Base-by-base conservation (phyloP, 2,888 invertebrate species). In the Troglohyphantes excavatus region DNA sequence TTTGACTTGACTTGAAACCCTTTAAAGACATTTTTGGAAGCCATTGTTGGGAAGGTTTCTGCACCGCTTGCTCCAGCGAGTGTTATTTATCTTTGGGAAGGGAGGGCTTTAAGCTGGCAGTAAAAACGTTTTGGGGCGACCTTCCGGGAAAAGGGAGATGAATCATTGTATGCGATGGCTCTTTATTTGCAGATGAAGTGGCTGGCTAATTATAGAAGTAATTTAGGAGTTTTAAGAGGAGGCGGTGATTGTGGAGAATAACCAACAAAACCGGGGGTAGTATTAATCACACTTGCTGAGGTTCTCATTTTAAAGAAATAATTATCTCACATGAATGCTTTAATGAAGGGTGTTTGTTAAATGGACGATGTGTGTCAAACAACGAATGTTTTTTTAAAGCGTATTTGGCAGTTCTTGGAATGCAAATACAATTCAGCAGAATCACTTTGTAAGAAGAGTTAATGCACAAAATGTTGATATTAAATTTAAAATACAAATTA, bases 31-130 rank as follows among this genome's bases (percentile, higher is more conserved):
- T 75, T 88, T 88, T 88, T 26, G 72, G 39, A 26, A 23, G 27
- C 67, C 70, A 82, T 88, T 88, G 88, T 88, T 75, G 63, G 33
- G 13, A 17, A 17, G 46, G 13, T 75, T 81, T 81, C 61, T 75
- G 87, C 87, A 81, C 43, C 26, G 59, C 73, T 81, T 82, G 59
- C 72, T 72, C 23, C 29, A 68, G 26, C 27, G 88, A 75, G 75
- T 82, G 76, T 88, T 88, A 88, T 88, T 88, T 88, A 81, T 88
- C 88, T 88, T 88, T 26, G n/a, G n/a, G n/a, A n/a, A n/a, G n/a
- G n/a, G n/a, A 9, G 0, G 27, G 76, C 68, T 82, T 82, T 88
- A 75, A 82, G 81, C 82, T 63, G 43, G 68, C 72, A 82, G 68
- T 81, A 88, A 88, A 88, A 88, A 88, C 88, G 82, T 88, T 88